phyloP scores from a whole-genome alignment of 1,140 invertebrate species.

The Dinoponera quadriceps region DNA sequence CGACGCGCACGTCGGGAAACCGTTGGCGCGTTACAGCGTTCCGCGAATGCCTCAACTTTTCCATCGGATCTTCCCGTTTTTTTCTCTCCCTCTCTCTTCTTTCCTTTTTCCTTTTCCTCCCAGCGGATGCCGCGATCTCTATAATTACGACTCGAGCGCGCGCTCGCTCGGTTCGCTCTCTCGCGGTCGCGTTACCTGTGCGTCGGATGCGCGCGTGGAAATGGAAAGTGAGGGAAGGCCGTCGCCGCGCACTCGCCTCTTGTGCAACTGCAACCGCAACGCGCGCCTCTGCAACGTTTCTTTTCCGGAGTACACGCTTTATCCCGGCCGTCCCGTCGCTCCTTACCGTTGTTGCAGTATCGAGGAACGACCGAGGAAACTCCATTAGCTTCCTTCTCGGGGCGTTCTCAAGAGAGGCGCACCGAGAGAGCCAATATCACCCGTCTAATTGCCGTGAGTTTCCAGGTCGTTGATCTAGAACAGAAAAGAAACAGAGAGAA shows the following conservation, averaged over 20 bases:
- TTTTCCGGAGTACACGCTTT: slow-evolving; percentile 73
- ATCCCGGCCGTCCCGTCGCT: background rate
- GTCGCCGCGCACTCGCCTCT: slow-evolving; percentile 6
- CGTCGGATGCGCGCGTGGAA: slow-evolving; percentile 76
- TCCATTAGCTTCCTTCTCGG: slow-evolving; percentile 27
- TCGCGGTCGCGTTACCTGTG: slow-evolving; percentile 60
- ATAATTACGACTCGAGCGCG: slow-evolving; percentile 63
- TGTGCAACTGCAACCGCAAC: slow-evolving; percentile 69
- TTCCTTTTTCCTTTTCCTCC: slow-evolving; percentile 17
- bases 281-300: slow-evolving; percentile 69
- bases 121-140: slow-evolving; percentile 68
- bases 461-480: slow-evolving; percentile 59
- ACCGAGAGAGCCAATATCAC: slow-evolving; percentile 36
- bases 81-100: no score
- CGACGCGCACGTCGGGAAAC: background rate
- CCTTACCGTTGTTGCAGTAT: no score
- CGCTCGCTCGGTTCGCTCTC: slow-evolving; percentile 12
- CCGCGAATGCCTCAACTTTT: slow-evolving; percentile 48
- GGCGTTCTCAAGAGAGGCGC: slow-evolving; percentile 41
- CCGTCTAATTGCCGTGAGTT: slow-evolving; percentile 40
- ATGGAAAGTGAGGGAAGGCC: slow-evolving; percentile 82
- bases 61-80: slow-evolving; percentile 26
- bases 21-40: background rate
- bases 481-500: slow-evolving; percentile 29
- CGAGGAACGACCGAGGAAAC: slow-evolving; percentile 9